Conservation (phyloP, 2,797 vertebrate species). For the Sternotherus odoratus region DNA sequence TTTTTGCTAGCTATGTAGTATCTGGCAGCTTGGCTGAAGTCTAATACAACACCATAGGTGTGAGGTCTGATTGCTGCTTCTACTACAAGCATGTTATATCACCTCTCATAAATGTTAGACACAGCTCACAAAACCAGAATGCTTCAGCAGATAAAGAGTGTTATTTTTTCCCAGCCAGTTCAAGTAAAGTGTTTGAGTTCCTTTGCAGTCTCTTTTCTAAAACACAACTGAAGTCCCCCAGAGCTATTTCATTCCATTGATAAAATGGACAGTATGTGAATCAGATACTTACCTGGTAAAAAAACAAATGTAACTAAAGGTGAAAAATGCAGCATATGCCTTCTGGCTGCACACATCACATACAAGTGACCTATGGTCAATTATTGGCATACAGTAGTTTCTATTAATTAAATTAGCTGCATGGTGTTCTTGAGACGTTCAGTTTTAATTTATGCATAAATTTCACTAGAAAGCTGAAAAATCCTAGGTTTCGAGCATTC, state of each 20-base stretch:
- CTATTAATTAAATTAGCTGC: rapidly evolving
- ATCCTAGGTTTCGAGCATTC: rapidly evolving
- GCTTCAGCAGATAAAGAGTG: slow-evolving; percentile 35
- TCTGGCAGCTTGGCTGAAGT: neutral
- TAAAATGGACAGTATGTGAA: neutral
- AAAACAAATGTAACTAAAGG: neutral
- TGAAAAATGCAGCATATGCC: neutral
- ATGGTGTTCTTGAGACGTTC: neutral
- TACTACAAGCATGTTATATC: neutral
- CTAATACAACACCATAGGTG: neutral
- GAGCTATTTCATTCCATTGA: slow-evolving; percentile 27
- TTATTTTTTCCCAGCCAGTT: slow-evolving; percentile 57
- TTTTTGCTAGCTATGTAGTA: rapidly evolving
- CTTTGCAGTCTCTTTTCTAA: slow-evolving; percentile 58
- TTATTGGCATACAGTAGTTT: neutral
- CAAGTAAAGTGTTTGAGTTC: slow-evolving; percentile 55
- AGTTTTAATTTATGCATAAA: neutral
- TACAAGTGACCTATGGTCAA: neutral
- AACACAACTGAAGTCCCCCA: slow-evolving; percentile 42
- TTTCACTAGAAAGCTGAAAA: neutral
- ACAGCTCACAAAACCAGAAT: slow-evolving; percentile 65
- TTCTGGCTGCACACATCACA: neutral
- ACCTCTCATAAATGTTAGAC: slow-evolving; percentile 10
- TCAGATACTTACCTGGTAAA: neutral
- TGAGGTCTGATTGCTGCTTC: neutral